Percentiles rank a stretch among this genome's conserved stretches.
phyloP scores from a whole-genome alignment of 2,113 vertebrate species.

The Columba livia region DNA sequence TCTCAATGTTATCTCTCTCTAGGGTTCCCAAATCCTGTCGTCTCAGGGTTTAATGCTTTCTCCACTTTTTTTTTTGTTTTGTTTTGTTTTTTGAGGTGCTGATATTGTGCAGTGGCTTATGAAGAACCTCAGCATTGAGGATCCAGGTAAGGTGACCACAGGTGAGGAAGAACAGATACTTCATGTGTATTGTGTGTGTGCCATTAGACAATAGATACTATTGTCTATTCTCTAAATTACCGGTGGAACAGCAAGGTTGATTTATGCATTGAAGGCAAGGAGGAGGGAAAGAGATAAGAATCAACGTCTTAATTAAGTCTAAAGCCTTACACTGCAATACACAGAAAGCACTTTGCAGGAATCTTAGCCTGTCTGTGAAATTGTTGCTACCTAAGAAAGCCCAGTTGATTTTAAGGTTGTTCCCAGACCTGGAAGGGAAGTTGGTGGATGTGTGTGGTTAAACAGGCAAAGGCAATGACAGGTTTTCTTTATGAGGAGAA shows the following conservation, averaged over 20 bases:
- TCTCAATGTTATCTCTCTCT: background rate
- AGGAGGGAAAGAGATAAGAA: background rate
- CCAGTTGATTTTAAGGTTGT: background rate
- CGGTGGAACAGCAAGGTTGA: background rate
- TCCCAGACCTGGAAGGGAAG: background rate
- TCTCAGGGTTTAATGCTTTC: background rate
- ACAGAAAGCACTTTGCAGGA: background rate
- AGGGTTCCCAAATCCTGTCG: background rate
- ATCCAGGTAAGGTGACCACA: constrained; percentile 82
- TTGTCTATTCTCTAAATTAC: background rate
- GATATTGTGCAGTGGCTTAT: constrained; percentile 96
- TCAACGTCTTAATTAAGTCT: background rate
- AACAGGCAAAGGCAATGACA: background rate
- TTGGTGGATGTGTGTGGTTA: background rate
- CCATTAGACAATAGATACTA: background rate
- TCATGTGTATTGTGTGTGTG: background rate
- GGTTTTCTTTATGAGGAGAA: background rate
- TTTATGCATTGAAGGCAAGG: background rate
- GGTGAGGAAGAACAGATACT: background rate
- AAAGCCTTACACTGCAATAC: background rate
- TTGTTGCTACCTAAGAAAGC: background rate
- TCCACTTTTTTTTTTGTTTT: constrained; percentile 48
- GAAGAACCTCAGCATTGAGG: constrained; percentile 91
- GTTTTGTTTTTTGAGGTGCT: constrained; percentile 80
- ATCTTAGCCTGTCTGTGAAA: background rate